Percentiles rank a stretch among this genome's conserved stretches.
phyloP scores from a whole-genome alignment of 2,113 vertebrate species.

The Arizona elegans region DNA sequence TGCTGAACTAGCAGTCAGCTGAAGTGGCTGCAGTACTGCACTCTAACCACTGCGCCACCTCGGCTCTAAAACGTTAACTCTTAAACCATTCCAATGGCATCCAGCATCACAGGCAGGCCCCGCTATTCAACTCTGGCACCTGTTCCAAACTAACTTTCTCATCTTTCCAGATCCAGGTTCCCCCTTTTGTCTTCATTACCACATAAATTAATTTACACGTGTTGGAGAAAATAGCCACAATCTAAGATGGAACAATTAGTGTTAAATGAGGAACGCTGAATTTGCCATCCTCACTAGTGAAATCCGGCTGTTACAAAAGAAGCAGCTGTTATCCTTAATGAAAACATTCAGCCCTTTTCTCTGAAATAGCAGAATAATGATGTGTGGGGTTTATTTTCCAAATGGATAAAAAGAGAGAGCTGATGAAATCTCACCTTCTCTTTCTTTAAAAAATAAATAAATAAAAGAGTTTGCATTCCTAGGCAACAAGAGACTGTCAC shows the following conservation, averaged over 20 bases:
- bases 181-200: conserved; percentile 68
- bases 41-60: no score
- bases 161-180: conserved; percentile 55
- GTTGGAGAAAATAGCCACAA: conserved; percentile 54
- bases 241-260: conserved; percentile 60
- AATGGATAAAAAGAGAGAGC: conserved; percentile 56
- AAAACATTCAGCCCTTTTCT: conserved; percentile 66
- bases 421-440: conserved; percentile 55
- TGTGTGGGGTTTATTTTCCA: conserved; percentile 51
- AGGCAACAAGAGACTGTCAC: conserved; percentile 42
- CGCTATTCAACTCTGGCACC: neutral
- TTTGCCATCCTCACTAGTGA: conserved; percentile 57
- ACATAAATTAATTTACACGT: conserved; percentile 64
- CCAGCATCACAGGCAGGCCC: fast-evolving
- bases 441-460: conserved; percentile 18
- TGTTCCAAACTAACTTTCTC: conserved; percentile 31
- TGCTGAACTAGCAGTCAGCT: no score
- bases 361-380: conserved; percentile 66
- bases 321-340: conserved; percentile 75
- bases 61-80: neutral
- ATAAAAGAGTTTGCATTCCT: conserved; percentile 33
- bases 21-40: no score
- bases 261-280: conserved; percentile 60
- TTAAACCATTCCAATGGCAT: neutral
- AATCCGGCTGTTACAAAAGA: conserved; percentile 68